Conservation (phyloP, 2,888 invertebrate species). For the Bellardia bayeri region DNA sequence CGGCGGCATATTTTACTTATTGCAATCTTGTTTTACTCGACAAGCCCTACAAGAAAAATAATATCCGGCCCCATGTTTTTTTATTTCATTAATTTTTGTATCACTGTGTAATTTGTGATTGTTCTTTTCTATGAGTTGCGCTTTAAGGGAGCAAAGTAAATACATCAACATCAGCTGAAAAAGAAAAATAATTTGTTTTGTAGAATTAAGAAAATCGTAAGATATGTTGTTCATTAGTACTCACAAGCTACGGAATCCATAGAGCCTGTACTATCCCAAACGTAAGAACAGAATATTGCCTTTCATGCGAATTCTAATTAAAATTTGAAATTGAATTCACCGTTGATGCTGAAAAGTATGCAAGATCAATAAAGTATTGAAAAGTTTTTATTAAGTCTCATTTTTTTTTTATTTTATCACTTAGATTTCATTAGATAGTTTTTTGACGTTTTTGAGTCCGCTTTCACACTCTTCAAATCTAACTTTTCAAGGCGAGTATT, state of each 20-base stretch:
- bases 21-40: too few species aligned
- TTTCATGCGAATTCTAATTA: slow-evolving; percentile 86
- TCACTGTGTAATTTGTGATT: too few species aligned
- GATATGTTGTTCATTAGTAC: slow-evolving; percentile 77
- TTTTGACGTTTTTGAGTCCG: too few species aligned
- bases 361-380: not conserved
- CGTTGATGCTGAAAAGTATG: slow-evolving; percentile 73
- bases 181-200: not conserved
- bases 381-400: too few species aligned
- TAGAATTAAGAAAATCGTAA: not conserved
- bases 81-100: too few species aligned
- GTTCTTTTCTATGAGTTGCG: slow-evolving; percentile 35
- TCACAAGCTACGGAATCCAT: slow-evolving; percentile 86
- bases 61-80: too few species aligned
- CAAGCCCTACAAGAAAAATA: too few species aligned
- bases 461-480: too few species aligned
- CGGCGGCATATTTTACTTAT: too few species aligned
- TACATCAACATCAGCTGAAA: slow-evolving; percentile 42
- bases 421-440: too few species aligned
- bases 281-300: slow-evolving; percentile 88
- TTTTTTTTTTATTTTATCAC: too few species aligned
- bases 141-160: not conserved
- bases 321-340: slow-evolving; percentile 88
- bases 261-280: slow-evolving; percentile 87
- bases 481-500: too few species aligned